Evolutionary conservation across 2,113 vertebrate species (phyloP).

Genomic region (Tautogolabrus adspersus): DNA sequence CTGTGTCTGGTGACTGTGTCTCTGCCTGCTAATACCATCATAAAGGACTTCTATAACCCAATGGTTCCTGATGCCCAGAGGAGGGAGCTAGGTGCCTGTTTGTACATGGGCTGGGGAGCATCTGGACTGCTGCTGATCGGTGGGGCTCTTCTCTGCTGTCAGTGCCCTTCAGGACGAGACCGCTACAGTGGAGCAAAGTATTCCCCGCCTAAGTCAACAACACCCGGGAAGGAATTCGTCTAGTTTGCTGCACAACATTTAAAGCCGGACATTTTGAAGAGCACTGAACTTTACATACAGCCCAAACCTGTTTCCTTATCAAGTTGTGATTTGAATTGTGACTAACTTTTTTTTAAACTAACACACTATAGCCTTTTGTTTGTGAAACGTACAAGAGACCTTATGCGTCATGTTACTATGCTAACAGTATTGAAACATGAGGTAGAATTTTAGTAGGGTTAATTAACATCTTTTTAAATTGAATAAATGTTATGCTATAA

Average conservation of each 20-base stretch:
- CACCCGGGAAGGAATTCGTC: slow-evolving; percentile 88
- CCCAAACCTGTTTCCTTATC: slow-evolving; percentile 23
- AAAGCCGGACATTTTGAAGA: not conserved
- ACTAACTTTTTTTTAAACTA: slow-evolving; percentile 38
- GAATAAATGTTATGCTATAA: too few relatives aligned
- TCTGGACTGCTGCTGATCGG: slow-evolving; percentile 87
- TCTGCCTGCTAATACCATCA: slow-evolving; percentile 91
- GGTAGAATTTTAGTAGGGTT: not conserved
- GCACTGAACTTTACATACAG: slow-evolving; percentile 1
- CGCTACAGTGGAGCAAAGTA: slow-evolving; percentile 89
- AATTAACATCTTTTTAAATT: not conserved
- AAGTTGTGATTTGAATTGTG: slow-evolving; percentile 24
- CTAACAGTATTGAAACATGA: not conserved
- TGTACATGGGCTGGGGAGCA: slow-evolving; percentile 86
- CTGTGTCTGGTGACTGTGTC: slow-evolving; percentile 89
- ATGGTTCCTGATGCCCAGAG: slow-evolving; percentile 85
- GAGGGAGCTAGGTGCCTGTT: slow-evolving; percentile 87
- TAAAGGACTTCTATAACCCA: slow-evolving; percentile 91
- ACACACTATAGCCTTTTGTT: slow-evolving; percentile 29
- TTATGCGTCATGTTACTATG: not conserved
- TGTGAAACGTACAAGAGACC: slow-evolving; percentile 7
- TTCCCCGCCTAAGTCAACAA: slow-evolving; percentile 84
- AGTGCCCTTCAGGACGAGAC: slow-evolving; percentile 83
- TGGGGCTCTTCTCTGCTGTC: slow-evolving; percentile 89
- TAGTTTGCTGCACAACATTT: slow-evolving; percentile 38